Base-by-base conservation (phyloP, 2,888 invertebrate genomes). In the Griposia aprilina region DNA sequence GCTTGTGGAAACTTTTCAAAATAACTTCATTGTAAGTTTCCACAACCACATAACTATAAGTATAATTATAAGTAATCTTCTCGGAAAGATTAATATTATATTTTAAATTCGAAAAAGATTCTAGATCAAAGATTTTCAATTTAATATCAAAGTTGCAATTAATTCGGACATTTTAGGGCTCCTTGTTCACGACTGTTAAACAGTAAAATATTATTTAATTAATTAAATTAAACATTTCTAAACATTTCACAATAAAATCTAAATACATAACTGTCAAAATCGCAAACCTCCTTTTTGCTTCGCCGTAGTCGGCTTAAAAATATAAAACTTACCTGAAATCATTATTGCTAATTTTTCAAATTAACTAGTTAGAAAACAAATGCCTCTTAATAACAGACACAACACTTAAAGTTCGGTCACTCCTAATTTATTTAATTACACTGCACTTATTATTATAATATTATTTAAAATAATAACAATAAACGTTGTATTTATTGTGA, bases 291-390 rank as follows among this genome's bases (percentile, higher is more conserved):
- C 30, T 36, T 36, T 36, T 2, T 36, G 30, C 30, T 36, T 36
- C 30, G 30, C 30, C 30, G 30, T 36, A 36, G 30, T 36, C 30
- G 30, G 30, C 3, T 52, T 10, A 13, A 50, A 30, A 15, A 60
- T 8, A 45, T 17, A 26, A 10, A 52, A 91, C 92, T 91, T 81
- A 93, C 93, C 76, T 89, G 92, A 92, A 65, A 93, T 91, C 93
- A 93, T 93, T 83, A 84, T 90, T 8, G 8, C 65, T 0, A 15
- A n/a, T 45, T 63, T 69, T 75, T 11, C 52, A 80, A 80, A 72
- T n/a, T 10, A 41, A 23, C 0, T 23, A 48, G 20, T 11, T 23
- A 30, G 0, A 60, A 55, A 63, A 59, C 13, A 15, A 48, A 1
- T 15, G 26, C 7, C 8, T 26, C 0, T 50, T 1, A 3, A 2